These are phyloP conservation scores for Thereva unica DNA, from an alignment of 2,888 invertebrate species.

Conservation along the genomic window DNA sequence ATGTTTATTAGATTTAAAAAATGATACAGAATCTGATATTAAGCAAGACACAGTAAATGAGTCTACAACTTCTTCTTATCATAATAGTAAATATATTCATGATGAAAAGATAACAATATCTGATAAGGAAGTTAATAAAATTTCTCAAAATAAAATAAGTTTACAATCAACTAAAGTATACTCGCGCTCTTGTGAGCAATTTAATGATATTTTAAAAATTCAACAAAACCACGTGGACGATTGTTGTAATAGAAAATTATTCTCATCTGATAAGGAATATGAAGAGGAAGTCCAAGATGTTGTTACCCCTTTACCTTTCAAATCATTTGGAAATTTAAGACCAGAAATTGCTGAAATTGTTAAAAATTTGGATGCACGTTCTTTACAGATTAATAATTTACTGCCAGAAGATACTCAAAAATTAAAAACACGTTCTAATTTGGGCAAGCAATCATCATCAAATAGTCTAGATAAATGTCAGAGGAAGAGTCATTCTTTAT, in stretches of 20 bases:
- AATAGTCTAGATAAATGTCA: conserved; percentile 4
- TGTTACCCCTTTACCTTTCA: conserved; percentile 51
- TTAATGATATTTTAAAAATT: too few relatives aligned
- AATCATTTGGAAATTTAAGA: conserved; percentile 45
- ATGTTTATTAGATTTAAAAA: conserved; percentile 33
- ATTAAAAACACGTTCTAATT: conserved; percentile 42
- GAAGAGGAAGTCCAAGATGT: conserved; percentile 60
- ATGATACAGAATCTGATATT: not conserved
- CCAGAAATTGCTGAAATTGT: conserved; percentile 54
- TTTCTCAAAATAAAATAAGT: too few relatives aligned
- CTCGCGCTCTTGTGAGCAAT: too few relatives aligned
- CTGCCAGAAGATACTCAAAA: conserved; percentile 47
- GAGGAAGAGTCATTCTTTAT: conserved; percentile 21
- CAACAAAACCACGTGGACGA: too few relatives aligned
- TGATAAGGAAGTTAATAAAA: too few relatives aligned
- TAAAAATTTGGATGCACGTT: conserved; percentile 51
- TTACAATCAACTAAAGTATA: too few relatives aligned
- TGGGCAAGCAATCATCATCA: not conserved
- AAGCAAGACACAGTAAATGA: too few relatives aligned
- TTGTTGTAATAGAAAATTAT: not conserved
- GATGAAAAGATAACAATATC: too few relatives aligned
- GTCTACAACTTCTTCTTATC: too few relatives aligned
- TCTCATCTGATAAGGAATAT: conserved; percentile 57
- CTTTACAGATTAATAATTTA: conserved; percentile 51
- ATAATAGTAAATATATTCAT: too few relatives aligned